Percentiles rank a stretch among this genome's conserved stretches.
phyloP scores from a whole-genome alignment of 1,140 invertebrate genomes.

The Tetranychus cinnabarinus region DNA sequence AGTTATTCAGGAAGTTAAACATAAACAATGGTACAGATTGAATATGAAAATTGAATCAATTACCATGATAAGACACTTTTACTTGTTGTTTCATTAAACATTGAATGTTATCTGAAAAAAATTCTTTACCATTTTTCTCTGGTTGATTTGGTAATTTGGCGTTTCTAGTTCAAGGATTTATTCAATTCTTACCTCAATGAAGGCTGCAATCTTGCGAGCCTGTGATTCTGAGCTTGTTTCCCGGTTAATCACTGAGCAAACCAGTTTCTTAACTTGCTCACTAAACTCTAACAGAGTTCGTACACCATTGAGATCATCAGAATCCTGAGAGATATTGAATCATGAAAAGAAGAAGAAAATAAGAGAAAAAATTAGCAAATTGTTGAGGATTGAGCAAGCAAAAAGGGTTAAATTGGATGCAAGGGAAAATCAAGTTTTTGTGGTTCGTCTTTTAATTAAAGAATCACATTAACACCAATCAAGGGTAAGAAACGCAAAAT shows the following conservation, averaged over 20 bases:
- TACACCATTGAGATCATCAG: conserved; percentile 11
- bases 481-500: too few relatives aligned
- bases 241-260: background rate
- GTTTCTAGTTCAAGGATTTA: background rate
- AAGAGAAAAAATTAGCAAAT: background rate
- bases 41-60: too few relatives aligned
- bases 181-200: conserved; percentile 4
- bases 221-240: conserved; percentile 2
- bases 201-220: background rate
- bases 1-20: too few relatives aligned
- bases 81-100: too few relatives aligned
- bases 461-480: too few relatives aligned
- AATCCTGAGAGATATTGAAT: background rate
- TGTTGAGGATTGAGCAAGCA: background rate
- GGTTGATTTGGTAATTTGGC: too few relatives aligned
- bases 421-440: background rate
- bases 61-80: too few relatives aligned
- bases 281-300: conserved; percentile 15
- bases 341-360: background rate
- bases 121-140: too few relatives aligned
- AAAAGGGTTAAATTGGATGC: background rate
- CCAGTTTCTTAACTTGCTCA: conserved; percentile 9
- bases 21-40: too few relatives aligned
- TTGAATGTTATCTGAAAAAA: too few relatives aligned
- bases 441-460: too few relatives aligned